Evolutionary conservation across 2,797 vertebrate genomes (phyloP).

Genomic region (Morelia viridis): DNA sequence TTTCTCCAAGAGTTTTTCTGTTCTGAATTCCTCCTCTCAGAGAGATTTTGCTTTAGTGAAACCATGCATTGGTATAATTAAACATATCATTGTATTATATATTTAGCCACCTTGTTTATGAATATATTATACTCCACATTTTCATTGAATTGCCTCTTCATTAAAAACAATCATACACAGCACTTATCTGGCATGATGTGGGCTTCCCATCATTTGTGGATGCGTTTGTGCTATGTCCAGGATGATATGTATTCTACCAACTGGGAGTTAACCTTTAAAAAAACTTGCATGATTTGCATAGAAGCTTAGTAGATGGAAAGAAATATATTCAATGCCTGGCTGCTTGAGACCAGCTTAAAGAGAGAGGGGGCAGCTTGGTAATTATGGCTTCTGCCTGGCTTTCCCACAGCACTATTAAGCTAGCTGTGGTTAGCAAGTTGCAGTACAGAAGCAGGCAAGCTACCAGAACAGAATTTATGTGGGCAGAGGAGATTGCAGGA

Average conservation of each 20-base stretch:
- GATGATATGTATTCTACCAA: neutral
- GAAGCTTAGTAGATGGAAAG: neutral
- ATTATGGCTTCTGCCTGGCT: neutral
- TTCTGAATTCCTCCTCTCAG: neutral
- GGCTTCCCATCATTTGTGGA: neutral
- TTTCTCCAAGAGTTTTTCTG: neutral
- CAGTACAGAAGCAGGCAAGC: neutral
- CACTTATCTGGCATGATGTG: neutral
- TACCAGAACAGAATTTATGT: conserved; percentile 3
- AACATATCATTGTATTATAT: neutral
- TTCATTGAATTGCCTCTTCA: neutral
- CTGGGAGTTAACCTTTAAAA: neutral
- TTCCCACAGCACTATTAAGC: neutral
- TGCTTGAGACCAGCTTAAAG: neutral
- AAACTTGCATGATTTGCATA: neutral
- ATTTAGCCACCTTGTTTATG: neutral
- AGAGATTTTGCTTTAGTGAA: neutral
- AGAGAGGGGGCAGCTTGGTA: neutral
- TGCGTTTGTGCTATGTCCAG: neutral
- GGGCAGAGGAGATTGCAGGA: neutral
- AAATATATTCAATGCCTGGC: neutral
- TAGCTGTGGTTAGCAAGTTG: conserved; percentile 16
- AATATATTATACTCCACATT: neutral
- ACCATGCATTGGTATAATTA: neutral
- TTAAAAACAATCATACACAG: neutral